Conservation (phyloP, 64 coral and sea anemone genomes). For the Pachyseris speciosa region DNA sequence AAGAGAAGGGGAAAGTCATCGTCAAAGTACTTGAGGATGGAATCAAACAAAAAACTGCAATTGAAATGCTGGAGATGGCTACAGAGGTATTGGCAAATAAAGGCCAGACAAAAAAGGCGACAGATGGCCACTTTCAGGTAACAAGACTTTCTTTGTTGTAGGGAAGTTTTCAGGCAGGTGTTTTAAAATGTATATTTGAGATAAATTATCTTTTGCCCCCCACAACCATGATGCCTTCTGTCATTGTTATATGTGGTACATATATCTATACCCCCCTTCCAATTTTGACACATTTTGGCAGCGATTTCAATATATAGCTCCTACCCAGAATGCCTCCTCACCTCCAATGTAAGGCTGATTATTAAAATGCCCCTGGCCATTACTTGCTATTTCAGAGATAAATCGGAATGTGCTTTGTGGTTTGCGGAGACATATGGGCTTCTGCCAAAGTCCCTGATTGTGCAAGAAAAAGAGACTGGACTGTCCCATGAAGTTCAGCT, state of each 20-base stretch:
- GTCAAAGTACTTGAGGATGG: not conserved
- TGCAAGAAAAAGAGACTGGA: not conserved
- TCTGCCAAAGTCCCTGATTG: not conserved
- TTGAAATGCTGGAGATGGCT: not conserved
- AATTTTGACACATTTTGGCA: not conserved
- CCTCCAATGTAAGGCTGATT: not conserved
- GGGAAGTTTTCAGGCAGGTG: not conserved
- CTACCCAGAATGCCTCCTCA: not conserved
- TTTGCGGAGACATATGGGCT: not conserved
- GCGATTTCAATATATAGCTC: not conserved
- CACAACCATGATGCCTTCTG: not conserved
- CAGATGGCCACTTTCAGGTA: not conserved
- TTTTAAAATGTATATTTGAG: not conserved
- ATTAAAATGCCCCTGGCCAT: not conserved
- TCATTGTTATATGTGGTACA: not conserved
- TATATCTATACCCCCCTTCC: not conserved
- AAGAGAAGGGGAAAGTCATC: not conserved
- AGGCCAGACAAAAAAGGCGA: not conserved
- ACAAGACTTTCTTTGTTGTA: not conserved
- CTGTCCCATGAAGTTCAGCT: not conserved
- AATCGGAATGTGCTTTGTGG: not conserved
- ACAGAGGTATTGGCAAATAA: not conserved
- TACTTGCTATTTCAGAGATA: not conserved
- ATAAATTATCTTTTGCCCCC: not conserved
- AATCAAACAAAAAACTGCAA: not conserved